Base-by-base conservation (phyloP, 1,140 invertebrate genomes). In the Drepana arcuata region DNA sequence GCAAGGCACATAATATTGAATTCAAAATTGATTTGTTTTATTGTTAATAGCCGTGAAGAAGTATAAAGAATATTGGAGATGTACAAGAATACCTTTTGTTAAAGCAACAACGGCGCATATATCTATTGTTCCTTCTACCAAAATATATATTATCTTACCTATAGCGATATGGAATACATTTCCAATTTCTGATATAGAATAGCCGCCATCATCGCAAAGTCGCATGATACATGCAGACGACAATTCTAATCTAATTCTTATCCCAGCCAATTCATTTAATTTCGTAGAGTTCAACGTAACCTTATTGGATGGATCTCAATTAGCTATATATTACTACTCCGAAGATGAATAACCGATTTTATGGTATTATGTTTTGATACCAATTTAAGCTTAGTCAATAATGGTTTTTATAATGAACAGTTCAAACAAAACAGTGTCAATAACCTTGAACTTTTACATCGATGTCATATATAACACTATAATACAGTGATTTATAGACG, bases 401-500 rank as follows among this genome's bases (percentile, higher is more conserved):
- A 5, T 21, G 9, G 18, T 9, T 21, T 5, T 9, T 21, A 21
- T 21, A 21, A 21, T 21, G 18, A 5, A 5, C 4, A 5, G 18
- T 4, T 21, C 4, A 21, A 26, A 4, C 10, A n/a, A 35, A 16
- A 11, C 11, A 7, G 23, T 39, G 2, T 9, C 31, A 38, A 34
- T 41, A 40, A 36, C 33, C 41, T 48, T 48, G 40, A 43, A 48
- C 40, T 25, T 26, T 37, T 11, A 21, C 33, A 24, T 40, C 9
- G 26, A 21, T 10, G 24, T 3, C 23, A 33, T 39, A 26, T 34
- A 37, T 23, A 30, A 44, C 30, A 28, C n/a, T 34, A 25, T 43
- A 18, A 16, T 25, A n/a, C n/a, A 16, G 11, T 36, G 33, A 43
- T 36, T 43, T 36, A 37, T 43, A 28, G 16, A 12, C 34, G 27